phyloP scores from a whole-genome alignment of 2,797 vertebrate species.

The Heliangelus exortis region DNA sequence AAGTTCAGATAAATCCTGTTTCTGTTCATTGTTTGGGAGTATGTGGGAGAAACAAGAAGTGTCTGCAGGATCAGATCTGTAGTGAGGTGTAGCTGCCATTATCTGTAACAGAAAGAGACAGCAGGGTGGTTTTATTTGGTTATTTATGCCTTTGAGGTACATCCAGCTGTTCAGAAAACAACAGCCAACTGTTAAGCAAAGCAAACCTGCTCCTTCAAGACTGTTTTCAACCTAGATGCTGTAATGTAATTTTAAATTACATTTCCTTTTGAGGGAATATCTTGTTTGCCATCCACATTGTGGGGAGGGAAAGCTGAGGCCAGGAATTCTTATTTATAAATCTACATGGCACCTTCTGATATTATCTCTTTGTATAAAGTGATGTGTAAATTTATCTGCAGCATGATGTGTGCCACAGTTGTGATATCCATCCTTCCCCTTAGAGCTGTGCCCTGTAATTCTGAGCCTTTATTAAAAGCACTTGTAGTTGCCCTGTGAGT shows the following conservation, averaged over 20 bases:
- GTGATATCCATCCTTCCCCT: background rate
- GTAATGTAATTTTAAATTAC: background rate
- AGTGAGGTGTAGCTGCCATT: background rate
- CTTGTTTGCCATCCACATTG: background rate
- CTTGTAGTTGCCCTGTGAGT: background rate
- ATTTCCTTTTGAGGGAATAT: background rate
- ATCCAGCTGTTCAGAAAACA: background rate
- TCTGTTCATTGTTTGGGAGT: background rate
- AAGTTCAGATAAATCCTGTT: background rate
- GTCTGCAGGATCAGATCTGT: background rate
- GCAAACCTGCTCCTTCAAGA: background rate
- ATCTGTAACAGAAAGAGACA: background rate
- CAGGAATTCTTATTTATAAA: background rate
- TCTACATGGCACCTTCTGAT: background rate
- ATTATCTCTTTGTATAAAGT: background rate
- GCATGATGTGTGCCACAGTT: background rate
- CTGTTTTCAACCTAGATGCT: background rate
- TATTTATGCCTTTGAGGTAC: background rate
- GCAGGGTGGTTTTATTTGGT: background rate
- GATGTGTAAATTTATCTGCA: background rate
- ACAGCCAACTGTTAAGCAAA: background rate
- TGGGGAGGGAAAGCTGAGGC: background rate
- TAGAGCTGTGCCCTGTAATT: background rate
- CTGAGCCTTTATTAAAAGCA: background rate
- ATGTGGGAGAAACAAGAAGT: background rate